Evolutionary conservation across 2,888 invertebrate species (phyloP).

Genomic region (Gisinianus flammeolus): DNA sequence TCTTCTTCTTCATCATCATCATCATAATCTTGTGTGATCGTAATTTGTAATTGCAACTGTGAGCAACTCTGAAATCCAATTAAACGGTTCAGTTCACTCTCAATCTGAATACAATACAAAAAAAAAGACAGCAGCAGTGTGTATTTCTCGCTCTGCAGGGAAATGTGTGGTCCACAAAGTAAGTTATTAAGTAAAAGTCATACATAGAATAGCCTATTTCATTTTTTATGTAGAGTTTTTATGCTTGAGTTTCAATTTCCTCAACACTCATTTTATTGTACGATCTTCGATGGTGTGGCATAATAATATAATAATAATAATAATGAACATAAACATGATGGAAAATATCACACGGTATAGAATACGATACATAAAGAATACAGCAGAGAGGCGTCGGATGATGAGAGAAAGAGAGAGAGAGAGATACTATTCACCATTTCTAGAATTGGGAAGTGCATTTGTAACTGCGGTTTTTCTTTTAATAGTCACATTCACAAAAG

Average conservation of each 20-base stretch:
- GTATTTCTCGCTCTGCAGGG: background rate
- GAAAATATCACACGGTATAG: too few relatives aligned
- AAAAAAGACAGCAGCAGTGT: background rate
- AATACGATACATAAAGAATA: too few relatives aligned
- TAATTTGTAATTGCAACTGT: background rate
- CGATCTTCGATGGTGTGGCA: too few relatives aligned
- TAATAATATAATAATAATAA: too few relatives aligned
- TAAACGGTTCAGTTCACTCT: background rate
- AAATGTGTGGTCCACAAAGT: background rate
- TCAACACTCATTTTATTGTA: too few relatives aligned
- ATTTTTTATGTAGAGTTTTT: background rate
- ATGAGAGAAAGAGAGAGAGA: too few relatives aligned
- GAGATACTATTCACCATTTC: too few relatives aligned
- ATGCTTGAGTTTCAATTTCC: too few relatives aligned
- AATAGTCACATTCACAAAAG: too few relatives aligned
- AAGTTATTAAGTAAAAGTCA: background rate
- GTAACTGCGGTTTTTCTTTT: conserved; percentile 17
- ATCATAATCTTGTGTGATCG: background rate
- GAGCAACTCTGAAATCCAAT: background rate
- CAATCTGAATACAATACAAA: background rate
- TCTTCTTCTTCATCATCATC: background rate
- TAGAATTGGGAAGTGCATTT: background rate
- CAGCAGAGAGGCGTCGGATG: too few relatives aligned
- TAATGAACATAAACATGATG: too few relatives aligned
- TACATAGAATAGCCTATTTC: too few relatives aligned